phyloP scores from a whole-genome alignment of 2,888 invertebrate species.

The Trileptium ribeirensis region DNA sequence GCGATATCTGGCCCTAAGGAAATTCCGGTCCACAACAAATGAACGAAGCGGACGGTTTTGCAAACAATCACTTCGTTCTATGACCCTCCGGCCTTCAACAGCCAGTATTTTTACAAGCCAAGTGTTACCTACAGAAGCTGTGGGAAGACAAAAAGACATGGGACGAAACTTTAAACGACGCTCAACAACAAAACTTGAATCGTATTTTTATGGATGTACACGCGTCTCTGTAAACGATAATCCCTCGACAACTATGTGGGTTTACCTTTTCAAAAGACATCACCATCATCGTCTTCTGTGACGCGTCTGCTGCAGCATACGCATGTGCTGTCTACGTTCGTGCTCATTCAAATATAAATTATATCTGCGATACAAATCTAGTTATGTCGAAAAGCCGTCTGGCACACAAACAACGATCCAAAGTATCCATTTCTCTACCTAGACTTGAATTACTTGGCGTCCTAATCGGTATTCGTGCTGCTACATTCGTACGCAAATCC shows the following conservation, averaged over 20 bases:
- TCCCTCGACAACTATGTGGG: not conserved
- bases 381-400: not conserved
- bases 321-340: slow-evolving; percentile 34
- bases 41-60: slow-evolving; percentile 31
- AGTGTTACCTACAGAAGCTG: slow-evolving; percentile 39
- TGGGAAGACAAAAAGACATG: slow-evolving; percentile 37
- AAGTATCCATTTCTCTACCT: not conserved
- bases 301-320: slow-evolving; percentile 38
- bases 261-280: not conserved
- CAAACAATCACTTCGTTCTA: slow-evolving; percentile 31
- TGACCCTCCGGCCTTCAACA: slow-evolving; percentile 35
- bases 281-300: slow-evolving; percentile 34
- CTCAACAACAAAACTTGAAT: not conserved
- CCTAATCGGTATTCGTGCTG: not conserved
- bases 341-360: not conserved
- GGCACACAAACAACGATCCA: not conserved
- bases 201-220: not conserved
- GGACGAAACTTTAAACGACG: slow-evolving; percentile 35
- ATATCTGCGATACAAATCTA: not conserved
- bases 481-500: not conserved
- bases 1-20: slow-evolving; percentile 1
- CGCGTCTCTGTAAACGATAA: not conserved
- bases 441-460: not conserved
- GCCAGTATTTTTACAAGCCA: slow-evolving; percentile 30
- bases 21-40: no score